Base-by-base conservation (phyloP, 2,888 invertebrate genomes). In the Entomobrya proxima region DNA sequence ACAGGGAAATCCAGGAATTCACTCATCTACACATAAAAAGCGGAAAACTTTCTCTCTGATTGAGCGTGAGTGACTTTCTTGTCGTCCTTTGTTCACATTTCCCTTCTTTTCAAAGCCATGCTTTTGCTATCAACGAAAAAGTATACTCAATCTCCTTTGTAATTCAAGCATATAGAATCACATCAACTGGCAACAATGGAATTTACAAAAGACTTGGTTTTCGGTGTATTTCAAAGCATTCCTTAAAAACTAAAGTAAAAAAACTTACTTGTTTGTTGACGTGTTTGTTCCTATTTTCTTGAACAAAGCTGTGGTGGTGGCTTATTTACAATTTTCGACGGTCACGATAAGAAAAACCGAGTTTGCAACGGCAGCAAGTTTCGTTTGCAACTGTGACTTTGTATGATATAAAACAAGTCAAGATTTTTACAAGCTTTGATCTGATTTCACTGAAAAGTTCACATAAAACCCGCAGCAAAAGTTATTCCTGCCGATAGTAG, bases 31-130 rank as follows among this genome's bases (percentile, higher is more conserved):
- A 47, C 35, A 74, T 52, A 6, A 61, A 44, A 74, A n/a, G 50
- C 9, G 21, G 18, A 50, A 52, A 74, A 77, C 61, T 64, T 44
- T 77, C 30, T 64, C 61, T 61, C 61, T 77, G 58, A 61, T 61
- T 77, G 77, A 74, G 74, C 74, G 74, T 74, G 74, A 50, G 74
- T 52, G 50, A 74, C 74, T 74, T 52, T 74, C 52, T 74, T 52
- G 50, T 52, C 74, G 52, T 52, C 35, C 74, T 74, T 74, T 74
- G 74, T 74, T 74, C 52, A 30, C 18, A 74, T 74, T 74, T 47
- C 52, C 50, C 18, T 52, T 32, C 2, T 52, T n/a, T 52, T 32
- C 50, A 4, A 13, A 67, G 67, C 67, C 24, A 40, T 67, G 24
- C 67, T 27, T 9, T 40, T 40, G 40, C 21, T 21, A 64, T 40